phyloP scores from a whole-genome alignment of 2,888 invertebrate species.

The Acanthosoma haemorrhoidale region DNA sequence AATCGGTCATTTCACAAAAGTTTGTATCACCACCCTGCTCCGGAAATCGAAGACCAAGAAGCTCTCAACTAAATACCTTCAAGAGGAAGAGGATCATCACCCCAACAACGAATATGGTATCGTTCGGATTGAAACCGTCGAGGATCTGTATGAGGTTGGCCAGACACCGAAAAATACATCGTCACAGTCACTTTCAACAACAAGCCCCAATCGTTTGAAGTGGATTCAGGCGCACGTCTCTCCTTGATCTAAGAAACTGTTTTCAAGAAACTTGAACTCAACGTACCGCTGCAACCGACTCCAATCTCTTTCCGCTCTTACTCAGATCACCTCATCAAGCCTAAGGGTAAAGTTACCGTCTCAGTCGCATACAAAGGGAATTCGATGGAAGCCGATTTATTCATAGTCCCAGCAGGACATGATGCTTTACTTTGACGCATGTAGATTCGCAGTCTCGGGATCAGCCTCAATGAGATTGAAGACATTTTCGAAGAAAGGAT shows the following conservation, averaged over 20 bases:
- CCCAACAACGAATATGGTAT: too few species aligned
- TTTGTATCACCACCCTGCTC: slow-evolving; percentile 23
- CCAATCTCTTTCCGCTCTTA: too few species aligned
- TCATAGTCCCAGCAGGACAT: slow-evolving; percentile 22
- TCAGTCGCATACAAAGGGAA: not conserved
- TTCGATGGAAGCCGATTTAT: slow-evolving; percentile 3
- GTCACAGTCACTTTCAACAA: slow-evolving; percentile 26
- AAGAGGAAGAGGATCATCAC: too few species aligned
- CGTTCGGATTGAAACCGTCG: too few species aligned
- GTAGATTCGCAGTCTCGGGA: slow-evolving; percentile 19
- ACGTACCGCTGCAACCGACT: slow-evolving; percentile 22
- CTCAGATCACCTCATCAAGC: too few species aligned
- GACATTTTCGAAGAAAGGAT: slow-evolving; percentile 17
- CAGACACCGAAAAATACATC: slow-evolving; percentile 26
- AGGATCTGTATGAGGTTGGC: slow-evolving; percentile 26
- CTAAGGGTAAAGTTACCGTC: slow-evolving; percentile 17
- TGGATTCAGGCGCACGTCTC: slow-evolving; percentile 26
- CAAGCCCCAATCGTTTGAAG: slow-evolving; percentile 28
- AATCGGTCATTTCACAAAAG: slow-evolving; percentile 24
- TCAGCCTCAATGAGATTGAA: not conserved
- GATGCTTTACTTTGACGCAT: slow-evolving; percentile 19
- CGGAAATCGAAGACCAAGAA: slow-evolving; percentile 18
- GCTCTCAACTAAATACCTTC: too few species aligned
- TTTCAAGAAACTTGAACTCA: slow-evolving; percentile 25
- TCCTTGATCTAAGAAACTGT: slow-evolving; percentile 25